Evolutionary conservation across 2,797 vertebrate genomes (phyloP).

Genomic region (Lacerta bilineata): DNA sequence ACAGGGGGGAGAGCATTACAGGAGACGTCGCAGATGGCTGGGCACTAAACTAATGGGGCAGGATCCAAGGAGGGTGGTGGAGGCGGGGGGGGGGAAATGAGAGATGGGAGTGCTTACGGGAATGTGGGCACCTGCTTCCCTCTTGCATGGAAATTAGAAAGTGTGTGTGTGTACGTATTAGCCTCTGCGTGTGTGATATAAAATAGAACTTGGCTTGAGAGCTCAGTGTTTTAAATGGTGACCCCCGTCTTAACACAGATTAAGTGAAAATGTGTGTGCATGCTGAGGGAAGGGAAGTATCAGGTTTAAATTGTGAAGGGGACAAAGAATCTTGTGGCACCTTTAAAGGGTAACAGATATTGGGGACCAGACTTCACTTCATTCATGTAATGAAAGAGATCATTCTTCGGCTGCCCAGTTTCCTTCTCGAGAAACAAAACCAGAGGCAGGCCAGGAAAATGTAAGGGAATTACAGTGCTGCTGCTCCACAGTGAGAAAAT

Average conservation of each 20-base stretch:
- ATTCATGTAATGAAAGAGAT: neutral
- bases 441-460: neutral
- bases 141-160: conserved; percentile 80
- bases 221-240: conserved; percentile 33
- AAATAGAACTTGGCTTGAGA: conserved; percentile 59
- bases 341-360: neutral
- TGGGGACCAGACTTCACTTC: neutral
- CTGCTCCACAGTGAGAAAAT: too few species aligned
- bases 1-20: conserved; percentile 90
- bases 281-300: neutral
- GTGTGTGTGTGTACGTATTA: conserved; percentile 29
- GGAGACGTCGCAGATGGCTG: conserved; percentile 96
- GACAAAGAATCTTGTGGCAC: neutral
- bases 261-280: neutral
- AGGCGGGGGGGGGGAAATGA: conserved; percentile 75
- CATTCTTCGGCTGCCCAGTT: too few species aligned
- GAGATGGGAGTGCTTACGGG: conserved; percentile 83
- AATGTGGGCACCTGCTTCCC: conserved; percentile 84
- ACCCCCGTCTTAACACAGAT: conserved; percentile 15
- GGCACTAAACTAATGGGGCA: conserved; percentile 98
- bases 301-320: neutral
- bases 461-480: too few species aligned
- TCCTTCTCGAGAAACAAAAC: too few species aligned
- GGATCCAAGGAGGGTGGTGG: conserved; percentile 81
- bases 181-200: conserved; percentile 50